A percentile compares a stretch with the other conserved stretches of the same genome.
Evolutionary conservation across 2,797 vertebrate genomes (phyloP).

Genomic region (Chrosomus eos): DNA sequence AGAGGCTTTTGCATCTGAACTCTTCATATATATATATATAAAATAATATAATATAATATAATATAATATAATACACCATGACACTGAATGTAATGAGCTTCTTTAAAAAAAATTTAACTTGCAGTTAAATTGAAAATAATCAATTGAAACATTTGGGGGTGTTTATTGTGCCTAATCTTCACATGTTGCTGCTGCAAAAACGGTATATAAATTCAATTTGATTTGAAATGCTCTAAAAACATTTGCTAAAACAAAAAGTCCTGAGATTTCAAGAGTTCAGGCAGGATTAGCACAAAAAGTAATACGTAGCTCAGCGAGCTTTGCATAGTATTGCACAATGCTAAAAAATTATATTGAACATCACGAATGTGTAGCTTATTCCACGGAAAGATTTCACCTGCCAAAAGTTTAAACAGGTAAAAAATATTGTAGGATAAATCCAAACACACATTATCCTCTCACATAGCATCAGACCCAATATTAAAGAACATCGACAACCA

Average conservation of each 20-base stretch:
- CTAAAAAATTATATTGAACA: neutral
- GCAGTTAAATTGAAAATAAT: neutral
- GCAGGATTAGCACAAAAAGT: neutral
- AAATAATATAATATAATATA: too few species aligned
- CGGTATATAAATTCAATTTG: neutral
- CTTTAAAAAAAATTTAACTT: neutral
- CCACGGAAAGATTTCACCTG: neutral
- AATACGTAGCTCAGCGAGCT: neutral
- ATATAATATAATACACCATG: neutral
- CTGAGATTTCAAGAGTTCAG: neutral
- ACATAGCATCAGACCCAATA: neutral
- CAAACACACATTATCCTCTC: neutral
- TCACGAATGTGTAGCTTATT: neutral
- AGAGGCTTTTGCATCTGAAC: too few species aligned
- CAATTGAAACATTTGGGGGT: neutral
- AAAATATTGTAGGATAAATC: neutral
- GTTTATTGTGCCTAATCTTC: neutral
- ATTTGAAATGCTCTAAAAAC: neutral
- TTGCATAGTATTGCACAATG: neutral
- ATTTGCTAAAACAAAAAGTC: constrained; percentile 1
- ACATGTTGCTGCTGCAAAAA: neutral
- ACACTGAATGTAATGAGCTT: neutral
- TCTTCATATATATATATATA: too few species aligned
- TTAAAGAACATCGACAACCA: neutral
- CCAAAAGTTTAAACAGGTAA: neutral